A percentile compares a stretch with the other conserved stretches of the same genome.
phyloP scores from a whole-genome alignment of 1,140 invertebrate species.

The Anoplophora glabripennis region DNA sequence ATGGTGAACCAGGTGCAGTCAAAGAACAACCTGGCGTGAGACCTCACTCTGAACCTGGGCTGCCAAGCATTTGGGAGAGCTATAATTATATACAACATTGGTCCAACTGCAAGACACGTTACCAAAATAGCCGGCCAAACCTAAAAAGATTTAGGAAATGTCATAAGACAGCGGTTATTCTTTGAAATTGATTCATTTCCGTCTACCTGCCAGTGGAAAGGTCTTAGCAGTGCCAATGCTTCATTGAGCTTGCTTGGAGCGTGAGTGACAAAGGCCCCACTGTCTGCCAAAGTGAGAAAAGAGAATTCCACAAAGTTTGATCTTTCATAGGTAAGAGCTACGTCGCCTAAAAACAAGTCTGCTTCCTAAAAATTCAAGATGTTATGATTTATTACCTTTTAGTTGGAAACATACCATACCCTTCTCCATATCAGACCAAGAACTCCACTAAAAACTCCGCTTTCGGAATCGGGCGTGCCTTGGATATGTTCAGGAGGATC shows the following conservation, averaged over 20 bases:
- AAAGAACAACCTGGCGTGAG: conserved; percentile 53
- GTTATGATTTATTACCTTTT: neutral
- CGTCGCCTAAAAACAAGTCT: conserved; percentile 67
- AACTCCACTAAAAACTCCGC: conserved; percentile 65
- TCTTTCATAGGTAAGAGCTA: conserved; percentile 65
- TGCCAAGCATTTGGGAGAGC: conserved; percentile 55
- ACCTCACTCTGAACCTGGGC: conserved; percentile 40
- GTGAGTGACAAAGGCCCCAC: conserved; percentile 68
- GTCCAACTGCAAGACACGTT: conserved; percentile 55
- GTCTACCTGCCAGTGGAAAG: conserved; percentile 63
- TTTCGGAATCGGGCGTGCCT: conserved; percentile 59
- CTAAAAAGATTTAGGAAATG: conserved; percentile 43
- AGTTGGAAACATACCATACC: conserved; percentile 45
- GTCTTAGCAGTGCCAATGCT: conserved; percentile 64
- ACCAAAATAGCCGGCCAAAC: conserved; percentile 59
- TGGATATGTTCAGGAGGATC: conserved; percentile 67
- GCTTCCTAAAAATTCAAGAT: conserved; percentile 53
- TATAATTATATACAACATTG: conserved; percentile 57
- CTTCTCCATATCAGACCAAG: conserved; percentile 64
- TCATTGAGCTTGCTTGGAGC: conserved; percentile 66
- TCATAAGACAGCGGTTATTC: neutral
- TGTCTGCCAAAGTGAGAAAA: conserved; percentile 67
- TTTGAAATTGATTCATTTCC: neutral
- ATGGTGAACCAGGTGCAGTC: conserved; percentile 67
- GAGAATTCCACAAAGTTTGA: conserved; percentile 67